These are phyloP conservation scores for Osmoderma eremita DNA, from an alignment of 2,888 invertebrate genomes.

Conservation along the genomic window DNA sequence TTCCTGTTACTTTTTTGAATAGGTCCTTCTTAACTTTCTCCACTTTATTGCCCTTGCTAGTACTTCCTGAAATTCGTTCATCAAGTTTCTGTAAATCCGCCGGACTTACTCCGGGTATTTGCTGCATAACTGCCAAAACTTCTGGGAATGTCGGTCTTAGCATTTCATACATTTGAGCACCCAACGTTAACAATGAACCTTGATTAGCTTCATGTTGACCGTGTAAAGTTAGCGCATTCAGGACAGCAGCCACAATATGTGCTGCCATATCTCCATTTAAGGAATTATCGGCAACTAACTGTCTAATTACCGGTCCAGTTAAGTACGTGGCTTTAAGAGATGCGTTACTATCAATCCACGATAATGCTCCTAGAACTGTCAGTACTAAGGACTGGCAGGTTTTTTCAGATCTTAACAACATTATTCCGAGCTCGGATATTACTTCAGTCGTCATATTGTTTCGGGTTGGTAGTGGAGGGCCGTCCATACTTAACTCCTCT, in stretches of 20 bases:
- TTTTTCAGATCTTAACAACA: slow-evolving; percentile 73
- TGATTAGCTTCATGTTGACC: slow-evolving; percentile 93
- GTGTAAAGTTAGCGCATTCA: slow-evolving; percentile 80
- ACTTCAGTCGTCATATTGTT: slow-evolving; percentile 72
- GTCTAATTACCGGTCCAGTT: slow-evolving; percentile 76
- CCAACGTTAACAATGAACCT: slow-evolving; percentile 80
- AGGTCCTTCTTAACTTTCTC: slow-evolving; percentile 92
- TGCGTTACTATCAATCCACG: slow-evolving; percentile 88
- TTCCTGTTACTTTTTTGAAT: slow-evolving; percentile 87
- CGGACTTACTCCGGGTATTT: slow-evolving; percentile 84
- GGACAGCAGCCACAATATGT: slow-evolving; percentile 79
- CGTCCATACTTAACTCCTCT: slow-evolving; percentile 77
- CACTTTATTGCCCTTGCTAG: slow-evolving; percentile 79
- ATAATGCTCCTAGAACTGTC: slow-evolving; percentile 73
- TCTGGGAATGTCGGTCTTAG: slow-evolving; percentile 80
- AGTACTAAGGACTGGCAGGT: slow-evolving; percentile 74
- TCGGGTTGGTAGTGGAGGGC: slow-evolving; percentile 65
- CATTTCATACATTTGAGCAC: slow-evolving; percentile 86
- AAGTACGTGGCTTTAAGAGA: slow-evolving; percentile 83
- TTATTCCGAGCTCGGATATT: slow-evolving; percentile 83
- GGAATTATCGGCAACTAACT: slow-evolving; percentile 71
- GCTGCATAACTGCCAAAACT: slow-evolving; percentile 75
- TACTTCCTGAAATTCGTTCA: slow-evolving; percentile 77
- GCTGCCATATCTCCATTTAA: slow-evolving; percentile 75
- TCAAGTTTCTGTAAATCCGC: slow-evolving; percentile 86